phyloP scores from a whole-genome alignment of 2,888 invertebrate genomes.

The Drosophila nr. medialis region DNA sequence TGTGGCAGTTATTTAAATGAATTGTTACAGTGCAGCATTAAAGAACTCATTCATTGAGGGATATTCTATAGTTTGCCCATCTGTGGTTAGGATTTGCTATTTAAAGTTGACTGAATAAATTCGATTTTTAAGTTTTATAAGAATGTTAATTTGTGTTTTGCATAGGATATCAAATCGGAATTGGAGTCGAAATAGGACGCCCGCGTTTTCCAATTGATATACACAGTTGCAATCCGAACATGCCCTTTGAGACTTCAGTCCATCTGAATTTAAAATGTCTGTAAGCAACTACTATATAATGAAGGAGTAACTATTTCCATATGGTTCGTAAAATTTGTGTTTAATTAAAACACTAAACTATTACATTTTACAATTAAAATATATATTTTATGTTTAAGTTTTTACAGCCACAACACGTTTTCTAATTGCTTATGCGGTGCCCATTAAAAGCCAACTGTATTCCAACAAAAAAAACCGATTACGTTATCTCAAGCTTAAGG shows the following conservation, averaged over 20 bases:
- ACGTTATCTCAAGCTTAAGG: conserved; percentile 76
- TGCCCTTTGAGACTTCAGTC: not conserved
- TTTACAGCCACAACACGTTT: conserved; percentile 23
- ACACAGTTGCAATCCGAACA: not conserved
- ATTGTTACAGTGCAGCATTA: not conserved
- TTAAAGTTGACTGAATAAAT: not conserved
- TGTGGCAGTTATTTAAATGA: conserved; percentile 17
- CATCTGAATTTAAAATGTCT: no score
- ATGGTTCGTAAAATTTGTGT: not conserved
- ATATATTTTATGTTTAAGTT: not conserved
- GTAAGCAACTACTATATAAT: not conserved
- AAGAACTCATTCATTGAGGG: not conserved
- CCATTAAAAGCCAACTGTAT: conserved; percentile 41
- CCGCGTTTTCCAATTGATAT: not conserved
- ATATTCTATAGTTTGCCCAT: not conserved
- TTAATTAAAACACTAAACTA: not conserved
- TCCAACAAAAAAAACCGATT: conserved; percentile 60
- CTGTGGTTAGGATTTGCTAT: not conserved
- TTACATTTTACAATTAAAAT: not conserved
- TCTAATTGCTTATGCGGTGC: conserved; percentile 12
- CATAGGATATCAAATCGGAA: not conserved
- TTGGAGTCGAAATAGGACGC: not conserved
- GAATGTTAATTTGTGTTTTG: not conserved
- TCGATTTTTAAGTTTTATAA: not conserved
- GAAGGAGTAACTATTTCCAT: not conserved